A percentile compares a stretch with the other conserved stretches of the same genome.
Conservation (phyloP, 2,797 vertebrate species). For the Sebastes vulpes region DNA sequence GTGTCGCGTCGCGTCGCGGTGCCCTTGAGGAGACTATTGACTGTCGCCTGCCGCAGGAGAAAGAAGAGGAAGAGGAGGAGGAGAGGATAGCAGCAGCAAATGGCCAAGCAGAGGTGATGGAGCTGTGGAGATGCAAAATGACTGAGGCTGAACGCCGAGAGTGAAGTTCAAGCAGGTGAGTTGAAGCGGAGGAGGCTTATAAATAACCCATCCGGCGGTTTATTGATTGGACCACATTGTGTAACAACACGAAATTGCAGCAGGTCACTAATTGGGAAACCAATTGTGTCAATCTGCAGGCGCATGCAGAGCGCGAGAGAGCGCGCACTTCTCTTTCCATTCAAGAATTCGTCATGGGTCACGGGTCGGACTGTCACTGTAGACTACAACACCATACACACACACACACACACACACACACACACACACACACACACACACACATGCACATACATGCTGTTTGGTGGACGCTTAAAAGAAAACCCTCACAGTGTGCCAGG, state of each 20-base stretch:
- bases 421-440: not conserved
- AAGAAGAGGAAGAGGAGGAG: not conserved
- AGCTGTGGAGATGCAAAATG: slow-evolving; percentile 46
- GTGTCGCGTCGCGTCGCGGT: slow-evolving; percentile 9
- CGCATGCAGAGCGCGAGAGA: slow-evolving; percentile 13
- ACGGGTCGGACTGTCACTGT: slow-evolving; percentile 20
- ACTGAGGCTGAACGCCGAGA: slow-evolving; percentile 39
- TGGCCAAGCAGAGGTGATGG: slow-evolving; percentile 60
- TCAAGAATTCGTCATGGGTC: slow-evolving; percentile 49
- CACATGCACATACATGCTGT: not conserved
- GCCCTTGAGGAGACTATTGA: slow-evolving; percentile 44
- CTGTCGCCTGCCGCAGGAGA: slow-evolving; percentile 32
- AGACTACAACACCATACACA: not conserved
- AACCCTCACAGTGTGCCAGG: not conserved
- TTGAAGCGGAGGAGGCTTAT: not conserved
- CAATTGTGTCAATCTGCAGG: not conserved
- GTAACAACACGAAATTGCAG: not conserved
- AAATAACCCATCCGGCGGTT: not conserved
- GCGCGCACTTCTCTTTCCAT: slow-evolving; percentile 53
- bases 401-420: not conserved
- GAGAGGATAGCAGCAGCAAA: slow-evolving; percentile 7
- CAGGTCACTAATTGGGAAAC: not conserved
- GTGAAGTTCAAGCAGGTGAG: slow-evolving; percentile 72
- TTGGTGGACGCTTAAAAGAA: not conserved
- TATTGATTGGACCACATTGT: not conserved